Conservation (phyloP, 1,140 invertebrate genomes). For the Macrocentrus cingulum region DNA sequence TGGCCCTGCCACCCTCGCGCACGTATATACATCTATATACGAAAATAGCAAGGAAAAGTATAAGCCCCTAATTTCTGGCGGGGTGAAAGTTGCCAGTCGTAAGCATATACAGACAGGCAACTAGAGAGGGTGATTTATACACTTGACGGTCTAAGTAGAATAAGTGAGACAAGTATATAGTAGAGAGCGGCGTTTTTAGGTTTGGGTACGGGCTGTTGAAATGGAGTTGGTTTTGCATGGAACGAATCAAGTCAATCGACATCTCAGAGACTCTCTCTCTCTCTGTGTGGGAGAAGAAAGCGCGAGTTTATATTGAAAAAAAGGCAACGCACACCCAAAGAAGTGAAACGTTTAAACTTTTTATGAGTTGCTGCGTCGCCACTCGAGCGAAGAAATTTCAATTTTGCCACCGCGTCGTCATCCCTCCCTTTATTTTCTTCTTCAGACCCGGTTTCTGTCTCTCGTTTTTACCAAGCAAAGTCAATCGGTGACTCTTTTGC, state of each 20-base stretch:
- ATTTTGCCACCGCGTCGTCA: slow-evolving; percentile 46
- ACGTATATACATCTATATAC: slow-evolving; percentile 19
- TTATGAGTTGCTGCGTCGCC: slow-evolving; percentile 58
- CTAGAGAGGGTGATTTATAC: no score
- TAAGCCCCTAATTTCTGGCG: slow-evolving; percentile 59
- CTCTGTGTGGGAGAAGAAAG: slow-evolving; percentile 24
- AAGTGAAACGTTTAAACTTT: slow-evolving; percentile 58
- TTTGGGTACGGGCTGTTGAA: slow-evolving; percentile 6
- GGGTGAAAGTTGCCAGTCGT: slow-evolving; percentile 54
- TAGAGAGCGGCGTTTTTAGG: neutral
- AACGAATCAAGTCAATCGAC: slow-evolving; percentile 55
- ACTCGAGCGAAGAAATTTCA: slow-evolving; percentile 58
- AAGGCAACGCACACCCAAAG: slow-evolving; percentile 41
- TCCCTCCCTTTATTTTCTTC: slow-evolving; percentile 14
- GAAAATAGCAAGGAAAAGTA: slow-evolving; percentile 38
- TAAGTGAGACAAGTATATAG: slow-evolving; percentile 1
- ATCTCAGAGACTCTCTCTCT: no score
- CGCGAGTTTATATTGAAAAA: slow-evolving; percentile 57
- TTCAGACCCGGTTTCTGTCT: slow-evolving; percentile 21
- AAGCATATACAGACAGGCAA: no score
- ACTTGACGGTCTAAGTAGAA: no score
- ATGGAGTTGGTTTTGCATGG: slow-evolving; percentile 27
- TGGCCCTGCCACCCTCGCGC: neutral
- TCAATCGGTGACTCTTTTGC: neutral
- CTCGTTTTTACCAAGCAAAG: neutral